phyloP scores from a whole-genome alignment of 1,140 invertebrate species.

The Bombus breviceps region DNA sequence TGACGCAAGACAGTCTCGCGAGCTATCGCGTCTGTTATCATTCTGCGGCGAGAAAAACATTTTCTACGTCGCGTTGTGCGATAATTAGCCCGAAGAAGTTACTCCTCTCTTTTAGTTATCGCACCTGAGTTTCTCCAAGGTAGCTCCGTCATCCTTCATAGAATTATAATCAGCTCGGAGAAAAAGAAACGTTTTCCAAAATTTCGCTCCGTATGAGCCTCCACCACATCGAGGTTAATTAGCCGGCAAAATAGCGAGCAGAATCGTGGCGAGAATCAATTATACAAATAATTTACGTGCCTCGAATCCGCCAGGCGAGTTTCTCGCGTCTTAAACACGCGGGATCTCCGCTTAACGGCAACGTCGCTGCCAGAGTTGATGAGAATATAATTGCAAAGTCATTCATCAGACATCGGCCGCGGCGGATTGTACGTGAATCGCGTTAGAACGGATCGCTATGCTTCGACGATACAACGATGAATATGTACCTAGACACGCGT shows the following conservation, averaged over 20 bases:
- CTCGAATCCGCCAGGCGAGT: background rate
- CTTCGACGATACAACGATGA: conserved; percentile 33
- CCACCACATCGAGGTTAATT: background rate
- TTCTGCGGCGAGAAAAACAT: conserved; percentile 41
- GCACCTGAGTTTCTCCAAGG: conserved; percentile 28
- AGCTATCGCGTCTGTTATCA: conserved; percentile 28
- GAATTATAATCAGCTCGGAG: too few species aligned
- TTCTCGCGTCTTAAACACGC: conserved; percentile 6
- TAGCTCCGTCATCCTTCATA: too few species aligned
- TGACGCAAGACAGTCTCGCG: background rate
- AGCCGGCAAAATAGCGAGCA: conserved; percentile 5
- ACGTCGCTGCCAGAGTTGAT: conserved; percentile 51
- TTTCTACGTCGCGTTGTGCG: conserved; percentile 30
- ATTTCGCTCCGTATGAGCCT: background rate
- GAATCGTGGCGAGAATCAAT: conserved; percentile 33
- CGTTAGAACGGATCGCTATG: conserved; percentile 60
- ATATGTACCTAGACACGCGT: background rate
- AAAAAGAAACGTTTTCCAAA: background rate
- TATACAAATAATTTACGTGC: conserved; percentile 41
- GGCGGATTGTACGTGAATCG: conserved; percentile 54
- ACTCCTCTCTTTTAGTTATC: background rate
- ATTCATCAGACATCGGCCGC: conserved; percentile 70
- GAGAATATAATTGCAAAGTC: conserved; percentile 73
- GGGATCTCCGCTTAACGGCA: conserved; percentile 51
- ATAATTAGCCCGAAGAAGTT: conserved; percentile 41